phyloP scores from a whole-genome alignment of 2,113 vertebrate genomes.

The Chitala chitala region DNA sequence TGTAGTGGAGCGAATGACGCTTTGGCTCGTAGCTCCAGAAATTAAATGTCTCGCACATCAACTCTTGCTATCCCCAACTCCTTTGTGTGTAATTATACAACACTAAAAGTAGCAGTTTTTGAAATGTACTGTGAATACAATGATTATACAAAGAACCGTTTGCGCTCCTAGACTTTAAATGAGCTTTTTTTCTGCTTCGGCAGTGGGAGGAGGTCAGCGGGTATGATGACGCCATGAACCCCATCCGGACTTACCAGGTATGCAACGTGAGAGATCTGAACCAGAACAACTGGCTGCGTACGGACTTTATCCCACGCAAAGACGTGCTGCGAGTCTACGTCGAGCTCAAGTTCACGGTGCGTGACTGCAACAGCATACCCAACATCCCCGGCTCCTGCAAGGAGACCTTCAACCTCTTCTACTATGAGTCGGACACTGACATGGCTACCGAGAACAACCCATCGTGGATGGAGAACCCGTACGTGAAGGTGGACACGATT shows the following conservation, averaged over 20 bases:
- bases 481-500: conserved; percentile 97
- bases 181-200: conserved; percentile 16
- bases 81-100: too few species aligned
- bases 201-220: conserved; percentile 98
- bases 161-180: neutral
- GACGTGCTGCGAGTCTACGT: conserved; percentile 89
- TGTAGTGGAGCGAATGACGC: too few species aligned
- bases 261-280: conserved; percentile 83
- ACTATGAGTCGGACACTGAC: conserved; percentile 89
- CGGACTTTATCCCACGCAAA: conserved; percentile 82
- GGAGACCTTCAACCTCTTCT: conserved; percentile 98
- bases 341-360: conserved; percentile 93
- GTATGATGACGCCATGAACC: conserved; percentile 91
- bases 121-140: neutral
- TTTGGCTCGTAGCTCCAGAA: too few species aligned
- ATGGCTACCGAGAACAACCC: conserved; percentile 88
- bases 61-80: too few species aligned
- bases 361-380: conserved; percentile 95
- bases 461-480: conserved; percentile 99
- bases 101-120: too few species aligned
- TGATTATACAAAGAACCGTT: neutral
- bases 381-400: conserved; percentile 97
- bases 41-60: too few species aligned
- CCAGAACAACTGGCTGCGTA: conserved; percentile 97
- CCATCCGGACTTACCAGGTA: conserved; percentile 94